phyloP scores from a whole-genome alignment of 2,113 vertebrate genomes.

The Panthera tigris region DNA sequence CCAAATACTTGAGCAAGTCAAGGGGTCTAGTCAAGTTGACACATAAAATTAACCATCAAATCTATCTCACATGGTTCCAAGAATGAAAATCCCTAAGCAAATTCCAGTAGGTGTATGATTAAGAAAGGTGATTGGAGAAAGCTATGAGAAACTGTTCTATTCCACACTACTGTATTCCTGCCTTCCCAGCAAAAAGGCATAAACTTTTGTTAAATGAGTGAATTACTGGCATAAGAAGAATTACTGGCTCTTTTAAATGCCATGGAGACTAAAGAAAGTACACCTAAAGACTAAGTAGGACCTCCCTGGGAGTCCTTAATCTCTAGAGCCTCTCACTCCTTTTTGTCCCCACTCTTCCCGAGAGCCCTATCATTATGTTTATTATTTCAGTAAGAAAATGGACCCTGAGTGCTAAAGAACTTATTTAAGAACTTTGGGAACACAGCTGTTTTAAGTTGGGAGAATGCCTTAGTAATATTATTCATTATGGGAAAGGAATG shows the following conservation, averaged over 20 bases:
- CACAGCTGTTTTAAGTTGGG: background rate
- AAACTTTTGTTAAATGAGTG: background rate
- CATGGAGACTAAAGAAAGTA: background rate
- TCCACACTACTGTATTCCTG: background rate
- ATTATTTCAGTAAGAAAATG: slow-evolving; percentile 24
- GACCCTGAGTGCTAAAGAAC: background rate
- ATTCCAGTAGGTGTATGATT: background rate
- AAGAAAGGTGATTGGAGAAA: background rate
- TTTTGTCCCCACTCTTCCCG: background rate
- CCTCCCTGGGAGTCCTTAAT: background rate
- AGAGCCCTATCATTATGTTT: background rate
- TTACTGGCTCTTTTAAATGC: background rate
- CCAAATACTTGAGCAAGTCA: background rate
- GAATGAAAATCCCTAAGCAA: background rate
- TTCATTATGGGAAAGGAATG: slow-evolving; percentile 1
- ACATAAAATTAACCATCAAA: background rate
- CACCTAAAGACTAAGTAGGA: background rate
- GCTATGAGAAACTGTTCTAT: background rate
- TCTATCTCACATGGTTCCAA: background rate
- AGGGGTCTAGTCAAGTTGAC: background rate
- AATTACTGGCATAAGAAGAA: background rate
- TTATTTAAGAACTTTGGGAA: background rate
- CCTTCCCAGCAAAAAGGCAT: background rate
- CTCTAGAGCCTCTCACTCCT: background rate
- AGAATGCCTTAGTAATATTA: background rate